phyloP scores from a whole-genome alignment of 2,888 invertebrate genomes.

The Bruchidius siliquastri region DNA sequence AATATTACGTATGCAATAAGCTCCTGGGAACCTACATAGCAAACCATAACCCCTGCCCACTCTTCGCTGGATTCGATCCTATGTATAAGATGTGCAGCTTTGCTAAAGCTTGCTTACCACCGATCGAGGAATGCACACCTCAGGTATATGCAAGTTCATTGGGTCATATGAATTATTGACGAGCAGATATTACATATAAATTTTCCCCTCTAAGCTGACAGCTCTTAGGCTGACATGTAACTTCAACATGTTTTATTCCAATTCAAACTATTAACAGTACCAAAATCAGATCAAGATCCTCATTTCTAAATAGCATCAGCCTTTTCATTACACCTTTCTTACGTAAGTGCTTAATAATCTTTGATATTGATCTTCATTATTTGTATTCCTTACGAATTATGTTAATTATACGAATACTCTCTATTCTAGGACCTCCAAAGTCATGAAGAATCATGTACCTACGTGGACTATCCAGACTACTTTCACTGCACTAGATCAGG shows the following conservation, averaged over 20 bases:
- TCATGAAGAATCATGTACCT: constrained; percentile 3
- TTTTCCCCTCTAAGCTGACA: no score
- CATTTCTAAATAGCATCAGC: no score
- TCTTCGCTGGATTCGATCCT: background rate
- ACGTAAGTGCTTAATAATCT: no score
- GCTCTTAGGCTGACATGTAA: no score
- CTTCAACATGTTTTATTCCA: no score
- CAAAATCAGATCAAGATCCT: no score
- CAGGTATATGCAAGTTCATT: background rate
- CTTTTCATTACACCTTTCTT: no score
- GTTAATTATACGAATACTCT: background rate
- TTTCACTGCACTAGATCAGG: constrained; percentile 17
- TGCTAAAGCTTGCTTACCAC: background rate
- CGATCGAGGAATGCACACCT: background rate
- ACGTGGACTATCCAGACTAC: constrained; percentile 12
- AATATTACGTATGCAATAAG: background rate
- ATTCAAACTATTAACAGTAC: no score
- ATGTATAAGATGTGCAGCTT: background rate
- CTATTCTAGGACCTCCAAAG: background rate
- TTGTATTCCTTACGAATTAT: no score
- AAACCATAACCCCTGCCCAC: background rate
- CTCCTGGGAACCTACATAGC: background rate
- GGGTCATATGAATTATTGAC: no score
- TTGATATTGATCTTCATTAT: no score
- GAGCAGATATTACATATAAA: no score